These are phyloP conservation scores for Rhinogobius similis DNA, from an alignment of 2,113 vertebrate genomes.

Conservation along the genomic window DNA sequence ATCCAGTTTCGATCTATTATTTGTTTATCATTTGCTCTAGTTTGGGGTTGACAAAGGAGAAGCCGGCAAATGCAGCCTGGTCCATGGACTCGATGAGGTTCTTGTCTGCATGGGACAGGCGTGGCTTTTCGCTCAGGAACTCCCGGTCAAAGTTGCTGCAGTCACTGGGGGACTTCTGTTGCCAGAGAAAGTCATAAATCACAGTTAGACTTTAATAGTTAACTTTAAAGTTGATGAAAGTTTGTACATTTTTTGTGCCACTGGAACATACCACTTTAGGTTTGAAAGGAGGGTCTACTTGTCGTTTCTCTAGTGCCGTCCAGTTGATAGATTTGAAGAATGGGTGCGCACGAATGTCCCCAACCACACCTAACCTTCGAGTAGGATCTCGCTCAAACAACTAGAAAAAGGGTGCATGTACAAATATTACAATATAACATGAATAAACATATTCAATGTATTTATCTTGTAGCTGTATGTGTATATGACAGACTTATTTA, in stretches of 20 bases:
- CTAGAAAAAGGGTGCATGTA: conserved; percentile 67
- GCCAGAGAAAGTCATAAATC: conserved; percentile 20
- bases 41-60: conserved; percentile 93
- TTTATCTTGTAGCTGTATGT: too few species aligned
- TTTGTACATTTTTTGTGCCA: neutral
- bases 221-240: neutral
- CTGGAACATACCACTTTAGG: conserved; percentile 91
- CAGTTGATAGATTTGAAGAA: conserved; percentile 96
- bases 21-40: conserved; percentile 84
- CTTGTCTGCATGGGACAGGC: conserved; percentile 89
- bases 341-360: conserved; percentile 83
- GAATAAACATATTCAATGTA: too few species aligned
- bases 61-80: conserved; percentile 87
- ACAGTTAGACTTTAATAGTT: conserved; percentile 9
- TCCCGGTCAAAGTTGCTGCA: conserved; percentile 97
- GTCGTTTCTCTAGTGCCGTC: conserved; percentile 83
- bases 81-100: conserved; percentile 97
- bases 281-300: conserved; percentile 88
- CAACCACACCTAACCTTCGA: conserved; percentile 86
- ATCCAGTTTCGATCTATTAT: conserved; percentile 53
- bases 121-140: conserved; percentile 93
- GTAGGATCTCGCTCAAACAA: conserved; percentile 89
- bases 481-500: too few species aligned
- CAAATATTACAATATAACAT: neutral
- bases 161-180: conserved; percentile 89